Base-by-base conservation (phyloP, 2,113 vertebrate species). In the Perccottus glenii region DNA sequence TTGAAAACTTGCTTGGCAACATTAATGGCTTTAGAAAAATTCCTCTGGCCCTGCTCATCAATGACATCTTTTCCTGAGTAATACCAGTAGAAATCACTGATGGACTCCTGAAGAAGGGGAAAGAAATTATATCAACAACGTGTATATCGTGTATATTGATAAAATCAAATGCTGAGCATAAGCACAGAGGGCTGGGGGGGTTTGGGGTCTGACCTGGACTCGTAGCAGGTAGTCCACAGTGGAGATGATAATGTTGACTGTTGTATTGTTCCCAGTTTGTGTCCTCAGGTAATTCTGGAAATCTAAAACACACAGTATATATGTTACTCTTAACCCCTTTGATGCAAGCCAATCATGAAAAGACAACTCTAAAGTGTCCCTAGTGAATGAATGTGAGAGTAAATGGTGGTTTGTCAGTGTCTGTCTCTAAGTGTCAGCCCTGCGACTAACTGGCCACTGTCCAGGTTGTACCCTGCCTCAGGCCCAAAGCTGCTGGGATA, bases 61-160 rank as follows among this genome's bases (percentile, higher is more conserved):
- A 99, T 97, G 45, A 99, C 92, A 49, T 99, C 97, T 71, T 99
- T 99, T 6, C 96, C 97, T 78, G 97, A 99, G 82, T 98, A 99
- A 90, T 95, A 98, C 96, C 97, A 99, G 77, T 99, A 99, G 79
- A 99, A 99, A 87, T 99, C 97, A 90, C 97, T 99, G 83, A 99
- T 98, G 4, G 96, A 99, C 82, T 99, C 97, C 97, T 99, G 67
- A 9, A 83, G 79, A 67, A 64, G 56, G 52, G 9, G 12, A 15
- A 8, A 40, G 35, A 57, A 11, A 12, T 6, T 5, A 40, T 40
- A 40, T 9, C 14, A 8, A 55, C 1, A 27, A 27, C 1, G 19
- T 27, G 6, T n/a, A 36, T 12, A 35, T n/a, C 1, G 19, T 27
- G 6, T n/a, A 36, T 12, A 35, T n/a, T 6, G 8, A 3, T 36